Conservation (phyloP, 92 coral and sea anemone species). For the Pocillopora meandrina region DNA sequence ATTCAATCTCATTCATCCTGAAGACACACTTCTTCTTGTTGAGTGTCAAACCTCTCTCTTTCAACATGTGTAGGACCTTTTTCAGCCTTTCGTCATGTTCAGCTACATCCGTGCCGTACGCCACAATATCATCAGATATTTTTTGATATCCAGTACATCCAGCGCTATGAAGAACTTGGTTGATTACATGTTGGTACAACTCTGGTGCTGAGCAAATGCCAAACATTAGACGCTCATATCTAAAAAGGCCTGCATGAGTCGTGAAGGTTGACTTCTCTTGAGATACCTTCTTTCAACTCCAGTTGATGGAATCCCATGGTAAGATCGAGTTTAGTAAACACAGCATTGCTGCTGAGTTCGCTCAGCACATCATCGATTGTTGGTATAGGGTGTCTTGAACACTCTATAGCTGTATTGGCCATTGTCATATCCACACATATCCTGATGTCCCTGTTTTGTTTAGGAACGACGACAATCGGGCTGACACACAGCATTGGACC, state of each 20-base stretch:
- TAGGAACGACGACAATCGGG: no score
- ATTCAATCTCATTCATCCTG: constrained; percentile 49
- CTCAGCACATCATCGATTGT: no score
- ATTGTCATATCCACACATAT: no score
- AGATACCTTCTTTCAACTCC: background rate
- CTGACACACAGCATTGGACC: no score
- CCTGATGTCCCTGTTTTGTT: no score
- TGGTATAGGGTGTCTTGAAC: no score
- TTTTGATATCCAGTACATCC: constrained; percentile 31
- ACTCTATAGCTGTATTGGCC: no score
- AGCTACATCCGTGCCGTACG: constrained; percentile 29
- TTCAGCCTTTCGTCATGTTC: constrained; percentile 45
- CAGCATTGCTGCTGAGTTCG: no score
- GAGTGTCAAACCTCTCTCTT: constrained; percentile 50
- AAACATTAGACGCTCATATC: constrained; percentile 44
- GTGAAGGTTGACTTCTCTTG: constrained; percentile 46
- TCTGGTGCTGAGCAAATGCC: constrained; percentile 32
- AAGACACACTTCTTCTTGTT: constrained; percentile 53
- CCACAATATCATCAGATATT: constrained; percentile 59
- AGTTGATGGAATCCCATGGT: no score
- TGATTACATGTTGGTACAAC: constrained; percentile 23
- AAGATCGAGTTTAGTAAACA: no score
- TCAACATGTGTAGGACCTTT: constrained; percentile 24
- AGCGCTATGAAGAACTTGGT: constrained; percentile 26
- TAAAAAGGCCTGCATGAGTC: constrained; percentile 46